Conservation (phyloP, 2,797 vertebrate species). For the Neosilurus hyrtlii region DNA sequence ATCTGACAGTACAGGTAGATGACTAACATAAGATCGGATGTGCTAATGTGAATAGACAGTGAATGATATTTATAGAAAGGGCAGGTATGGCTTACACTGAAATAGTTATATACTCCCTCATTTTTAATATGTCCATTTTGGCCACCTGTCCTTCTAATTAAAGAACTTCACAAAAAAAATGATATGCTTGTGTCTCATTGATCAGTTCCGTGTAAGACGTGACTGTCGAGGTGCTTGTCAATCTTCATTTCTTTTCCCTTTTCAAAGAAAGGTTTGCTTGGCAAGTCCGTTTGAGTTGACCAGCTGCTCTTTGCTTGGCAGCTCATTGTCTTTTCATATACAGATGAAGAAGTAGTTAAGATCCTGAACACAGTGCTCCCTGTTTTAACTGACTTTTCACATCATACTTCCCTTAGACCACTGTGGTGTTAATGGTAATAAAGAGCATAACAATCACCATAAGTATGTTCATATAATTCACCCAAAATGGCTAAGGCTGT, state of each 20-base stretch:
- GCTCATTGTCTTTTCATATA: constrained; percentile 21
- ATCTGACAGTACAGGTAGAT: constrained; percentile 21
- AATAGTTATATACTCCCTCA: constrained; percentile 2
- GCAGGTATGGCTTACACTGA: constrained; percentile 37
- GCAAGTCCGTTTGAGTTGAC: constrained; percentile 31
- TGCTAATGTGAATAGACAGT: constrained; percentile 56
- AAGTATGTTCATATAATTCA: constrained; percentile 38
- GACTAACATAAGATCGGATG: constrained; percentile 44
- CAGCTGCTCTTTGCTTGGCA: constrained; percentile 35
- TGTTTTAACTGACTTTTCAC: neutral
- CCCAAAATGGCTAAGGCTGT: constrained; percentile 33
- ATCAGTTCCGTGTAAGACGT: constrained; percentile 9
- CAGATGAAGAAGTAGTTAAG: constrained; percentile 29
- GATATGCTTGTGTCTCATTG: constrained; percentile 6
- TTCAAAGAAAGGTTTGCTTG: constrained; percentile 23
- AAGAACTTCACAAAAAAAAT: constrained; percentile 40
- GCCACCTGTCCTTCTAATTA: constrained; percentile 42
- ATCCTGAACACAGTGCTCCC: constrained; percentile 21
- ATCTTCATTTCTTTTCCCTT: neutral
- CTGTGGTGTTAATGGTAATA: constrained; percentile 43
- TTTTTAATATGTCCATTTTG: constrained; percentile 27
- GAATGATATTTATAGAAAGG: constrained; percentile 54
- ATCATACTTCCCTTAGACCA: constrained; percentile 34
- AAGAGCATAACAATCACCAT: constrained; percentile 50
- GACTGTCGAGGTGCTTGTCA: neutral